These are phyloP conservation scores for Oreochromis grahami DNA, from an alignment of 2,797 vertebrate genomes.

Conservation along the genomic window DNA sequence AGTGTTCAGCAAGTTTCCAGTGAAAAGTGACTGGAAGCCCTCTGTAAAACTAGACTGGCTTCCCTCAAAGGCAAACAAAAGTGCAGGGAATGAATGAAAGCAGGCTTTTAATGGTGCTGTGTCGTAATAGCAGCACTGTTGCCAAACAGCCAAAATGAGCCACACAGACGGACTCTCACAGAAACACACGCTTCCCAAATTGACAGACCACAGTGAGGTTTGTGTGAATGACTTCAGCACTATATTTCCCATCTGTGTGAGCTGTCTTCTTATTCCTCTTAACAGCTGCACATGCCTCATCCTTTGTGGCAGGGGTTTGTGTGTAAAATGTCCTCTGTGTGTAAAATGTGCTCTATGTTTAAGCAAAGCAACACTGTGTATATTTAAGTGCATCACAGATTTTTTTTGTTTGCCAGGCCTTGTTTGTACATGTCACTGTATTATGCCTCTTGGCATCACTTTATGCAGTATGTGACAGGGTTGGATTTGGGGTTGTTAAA, in stretches of 20 bases:
- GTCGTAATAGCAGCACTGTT: conserved; percentile 27
- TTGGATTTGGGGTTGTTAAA: conserved; percentile 7
- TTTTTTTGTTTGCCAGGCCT: background rate
- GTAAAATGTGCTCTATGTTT: background rate
- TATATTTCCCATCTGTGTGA: conserved; percentile 34
- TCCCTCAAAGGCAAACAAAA: conserved; percentile 21
- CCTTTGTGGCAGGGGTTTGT: background rate
- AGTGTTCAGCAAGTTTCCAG: conserved; percentile 9
- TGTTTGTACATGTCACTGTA: background rate
- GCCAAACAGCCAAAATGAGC: conserved; percentile 46
- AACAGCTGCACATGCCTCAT: conserved; percentile 19
- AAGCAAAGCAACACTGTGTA: background rate
- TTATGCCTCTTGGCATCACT: background rate
- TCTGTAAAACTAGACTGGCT: conserved; percentile 26
- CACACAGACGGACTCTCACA: background rate
- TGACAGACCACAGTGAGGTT: conserved; percentile 24
- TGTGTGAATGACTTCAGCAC: conserved; percentile 32
- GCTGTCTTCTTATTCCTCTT: background rate
- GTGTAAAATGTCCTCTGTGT: background rate
- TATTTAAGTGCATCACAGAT: background rate
- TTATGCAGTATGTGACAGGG: conserved; percentile 8
- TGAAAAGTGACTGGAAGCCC: conserved; percentile 6
- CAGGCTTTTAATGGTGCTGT: conserved; percentile 41
- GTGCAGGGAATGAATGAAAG: conserved; percentile 39
- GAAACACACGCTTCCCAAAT: conserved; percentile 35